A percentile compares a stretch with the other conserved stretches of the same genome.
Conservation (phyloP, 2,113 vertebrate genomes). For the Lasiurus borealis region DNA sequence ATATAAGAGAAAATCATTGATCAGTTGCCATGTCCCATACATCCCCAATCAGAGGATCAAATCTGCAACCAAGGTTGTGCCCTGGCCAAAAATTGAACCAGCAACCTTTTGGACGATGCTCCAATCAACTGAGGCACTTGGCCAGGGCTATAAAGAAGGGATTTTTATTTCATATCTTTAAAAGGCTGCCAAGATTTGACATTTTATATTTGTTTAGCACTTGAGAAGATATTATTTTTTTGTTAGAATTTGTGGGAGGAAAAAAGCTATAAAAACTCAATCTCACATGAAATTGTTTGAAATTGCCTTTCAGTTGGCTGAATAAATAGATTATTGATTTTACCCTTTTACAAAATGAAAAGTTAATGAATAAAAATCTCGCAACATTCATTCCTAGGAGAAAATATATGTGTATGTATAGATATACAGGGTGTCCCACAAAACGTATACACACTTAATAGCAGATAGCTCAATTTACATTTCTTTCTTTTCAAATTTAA, state of each 20-base stretch:
- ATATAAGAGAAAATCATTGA: background rate
- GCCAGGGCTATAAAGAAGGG: constrained; percentile 31
- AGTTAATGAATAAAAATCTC: constrained; percentile 85
- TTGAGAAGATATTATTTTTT: constrained; percentile 80
- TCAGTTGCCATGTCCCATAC: too few species aligned
- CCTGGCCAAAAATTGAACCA: background rate
- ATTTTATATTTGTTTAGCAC: constrained; percentile 82
- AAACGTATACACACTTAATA: too few species aligned
- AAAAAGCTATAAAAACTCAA: constrained; percentile 78
- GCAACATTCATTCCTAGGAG: constrained; percentile 68
- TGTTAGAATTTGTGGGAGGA: constrained; percentile 83
- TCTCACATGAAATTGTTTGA: constrained; percentile 82
- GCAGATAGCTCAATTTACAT: too few species aligned
- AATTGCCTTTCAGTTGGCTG: constrained; percentile 85
- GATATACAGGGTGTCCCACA: too few species aligned
- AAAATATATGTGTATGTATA: constrained; percentile 21
- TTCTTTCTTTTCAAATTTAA: too few species aligned
- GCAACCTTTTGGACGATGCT: background rate
- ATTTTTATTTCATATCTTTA: constrained; percentile 72
- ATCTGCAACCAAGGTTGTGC: background rate
- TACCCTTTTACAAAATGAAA: constrained; percentile 82
- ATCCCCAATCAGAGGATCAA: background rate
- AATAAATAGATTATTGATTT: constrained; percentile 87
- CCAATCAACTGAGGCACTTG: background rate
- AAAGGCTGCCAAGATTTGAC: constrained; percentile 74